Conservation (phyloP, 2,797 vertebrate species). For the Rousettus madagascariensis region DNA sequence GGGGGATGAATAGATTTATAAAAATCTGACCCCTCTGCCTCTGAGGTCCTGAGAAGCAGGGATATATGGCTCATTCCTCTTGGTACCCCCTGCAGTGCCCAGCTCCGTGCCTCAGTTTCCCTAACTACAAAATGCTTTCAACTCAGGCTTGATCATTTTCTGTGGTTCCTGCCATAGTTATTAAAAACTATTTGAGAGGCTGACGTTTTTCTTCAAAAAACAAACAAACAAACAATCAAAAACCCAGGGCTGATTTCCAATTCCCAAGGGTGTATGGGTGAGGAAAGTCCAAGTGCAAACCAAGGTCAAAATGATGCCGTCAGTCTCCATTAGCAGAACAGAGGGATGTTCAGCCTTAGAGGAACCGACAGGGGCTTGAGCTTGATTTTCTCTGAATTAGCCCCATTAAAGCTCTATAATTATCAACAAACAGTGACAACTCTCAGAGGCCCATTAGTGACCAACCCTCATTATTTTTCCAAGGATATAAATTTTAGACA, state of each 20-base stretch:
- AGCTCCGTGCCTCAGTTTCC: constrained; percentile 5
- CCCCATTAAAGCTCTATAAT: constrained; percentile 72
- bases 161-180: neutral
- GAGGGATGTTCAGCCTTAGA: neutral
- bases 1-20: neutral
- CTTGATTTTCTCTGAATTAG: constrained; percentile 65
- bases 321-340: neutral
- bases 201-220: constrained; percentile 9
- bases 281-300: neutral
- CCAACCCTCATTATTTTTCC: constrained; percentile 61
- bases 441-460: constrained; percentile 74
- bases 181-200: neutral
- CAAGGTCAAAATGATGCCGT: constrained; percentile 45
- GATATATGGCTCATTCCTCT: neutral
- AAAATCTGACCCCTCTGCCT: neutral
- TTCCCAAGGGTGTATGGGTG: neutral
- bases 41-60: neutral
- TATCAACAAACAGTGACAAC: constrained; percentile 56
- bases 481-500: constrained; percentile 40
- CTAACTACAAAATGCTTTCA: constrained; percentile 18
- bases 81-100: neutral
- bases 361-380: constrained; percentile 29
- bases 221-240: neutral
- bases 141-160: neutral
- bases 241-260: neutral